Evolutionary conservation across 2,888 invertebrate genomes (phyloP).

Genomic region (Chloroclystis v-ata): DNA sequence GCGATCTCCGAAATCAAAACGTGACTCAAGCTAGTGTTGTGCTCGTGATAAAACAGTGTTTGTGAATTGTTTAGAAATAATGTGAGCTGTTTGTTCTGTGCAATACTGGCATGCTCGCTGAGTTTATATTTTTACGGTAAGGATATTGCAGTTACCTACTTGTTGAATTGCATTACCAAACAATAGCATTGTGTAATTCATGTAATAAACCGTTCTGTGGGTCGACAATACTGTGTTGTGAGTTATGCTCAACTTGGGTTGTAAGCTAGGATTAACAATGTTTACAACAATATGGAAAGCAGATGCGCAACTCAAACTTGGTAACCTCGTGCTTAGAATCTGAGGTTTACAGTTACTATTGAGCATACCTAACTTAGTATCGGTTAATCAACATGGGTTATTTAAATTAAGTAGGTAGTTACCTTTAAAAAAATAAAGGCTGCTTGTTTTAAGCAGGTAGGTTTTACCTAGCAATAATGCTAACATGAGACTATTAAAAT

Average conservation of each 20-base stretch:
- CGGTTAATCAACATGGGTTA: too few relatives aligned
- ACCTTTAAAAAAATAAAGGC: too few relatives aligned
- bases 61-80: conserved; percentile 54
- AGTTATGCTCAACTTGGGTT: conserved; percentile 7
- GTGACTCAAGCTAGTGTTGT: conserved; percentile 51
- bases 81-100: conserved; percentile 47
- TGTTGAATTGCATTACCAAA: conserved; percentile 27
- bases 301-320: conserved; percentile 8
- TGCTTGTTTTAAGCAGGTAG: too few relatives aligned
- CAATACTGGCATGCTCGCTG: conserved; percentile 44
- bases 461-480: too few relatives aligned
- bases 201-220: conserved; percentile 7
- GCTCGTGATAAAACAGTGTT: conserved; percentile 38
- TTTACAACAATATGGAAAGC: conserved; percentile 17
- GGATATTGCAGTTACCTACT: conserved; percentile 44
- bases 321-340: conserved; percentile 12
- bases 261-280: conserved; percentile 12
- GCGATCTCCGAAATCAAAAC: conserved; percentile 37
- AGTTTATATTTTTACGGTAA: conserved; percentile 62
- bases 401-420: not conserved
- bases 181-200: conserved; percentile 18
- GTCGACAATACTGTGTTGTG: conserved; percentile 5
- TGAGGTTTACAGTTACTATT: conserved; percentile 3
- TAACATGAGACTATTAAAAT: too few relatives aligned
- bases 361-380: conserved; percentile 9